A percentile compares a stretch with the other conserved stretches of the same genome.
phyloP scores from a whole-genome alignment of 2,113 vertebrate species.

The Pluvianellus socialis region DNA sequence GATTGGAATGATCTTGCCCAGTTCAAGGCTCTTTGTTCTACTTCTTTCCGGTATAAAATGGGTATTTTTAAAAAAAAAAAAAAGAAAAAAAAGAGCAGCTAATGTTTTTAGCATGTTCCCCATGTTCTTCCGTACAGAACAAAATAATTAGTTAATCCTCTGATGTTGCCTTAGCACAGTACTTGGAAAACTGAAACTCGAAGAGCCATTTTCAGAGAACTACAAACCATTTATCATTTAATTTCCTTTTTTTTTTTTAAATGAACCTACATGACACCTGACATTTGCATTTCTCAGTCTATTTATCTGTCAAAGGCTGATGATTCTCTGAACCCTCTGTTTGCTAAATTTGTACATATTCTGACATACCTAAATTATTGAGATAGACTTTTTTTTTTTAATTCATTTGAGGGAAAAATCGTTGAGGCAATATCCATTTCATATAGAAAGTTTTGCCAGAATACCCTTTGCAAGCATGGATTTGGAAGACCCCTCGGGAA shows the following conservation, averaged over 20 bases:
- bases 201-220: constrained; percentile 17
- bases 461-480: background rate
- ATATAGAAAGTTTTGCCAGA: background rate
- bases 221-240: constrained; percentile 13
- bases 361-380: background rate
- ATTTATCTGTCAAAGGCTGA: background rate
- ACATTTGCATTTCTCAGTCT: constrained; percentile 18
- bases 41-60: background rate
- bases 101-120: constrained; percentile 1
- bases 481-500: constrained; percentile 43
- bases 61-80: background rate
- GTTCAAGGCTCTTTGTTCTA: background rate
- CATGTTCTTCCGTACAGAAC: constrained; percentile 18
- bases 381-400: background rate
- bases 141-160: constrained; percentile 48
- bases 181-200: constrained; percentile 42
- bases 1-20: constrained; percentile 3
- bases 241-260: background rate
- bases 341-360: background rate
- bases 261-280: background rate
- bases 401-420: background rate
- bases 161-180: constrained; percentile 5
- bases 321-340: background rate
- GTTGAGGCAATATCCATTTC: background rate
- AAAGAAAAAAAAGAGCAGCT: background rate